Percentiles rank a stretch among this genome's conserved stretches.
phyloP scores from a whole-genome alignment of 2,888 invertebrate genomes.

The Odontocolon sp. region DNA sequence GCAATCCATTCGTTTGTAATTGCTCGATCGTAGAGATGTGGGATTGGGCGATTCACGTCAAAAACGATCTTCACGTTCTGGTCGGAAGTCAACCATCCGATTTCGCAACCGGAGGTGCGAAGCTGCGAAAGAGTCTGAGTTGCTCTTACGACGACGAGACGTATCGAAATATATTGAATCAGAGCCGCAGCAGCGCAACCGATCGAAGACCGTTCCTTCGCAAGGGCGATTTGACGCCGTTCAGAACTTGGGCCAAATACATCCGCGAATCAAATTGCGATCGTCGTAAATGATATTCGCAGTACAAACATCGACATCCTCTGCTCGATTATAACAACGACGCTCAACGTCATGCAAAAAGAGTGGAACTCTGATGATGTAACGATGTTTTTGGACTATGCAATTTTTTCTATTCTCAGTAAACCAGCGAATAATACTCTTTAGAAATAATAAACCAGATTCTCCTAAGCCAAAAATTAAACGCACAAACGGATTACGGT shows the following conservation, averaged over 20 bases:
- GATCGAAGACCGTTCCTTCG: constrained; percentile 84
- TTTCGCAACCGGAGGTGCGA: constrained; percentile 85
- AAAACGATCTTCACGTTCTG: constrained; percentile 85
- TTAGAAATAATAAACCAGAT: neutral
- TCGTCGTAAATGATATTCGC: constrained; percentile 75
- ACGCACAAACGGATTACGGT: too few species aligned
- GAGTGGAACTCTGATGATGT: constrained; percentile 61
- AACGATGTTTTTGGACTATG: constrained; percentile 1
- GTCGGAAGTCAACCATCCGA: constrained; percentile 86
- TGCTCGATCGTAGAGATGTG: constrained; percentile 87
- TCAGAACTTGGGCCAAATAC: constrained; percentile 88
- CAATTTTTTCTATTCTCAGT: neutral
- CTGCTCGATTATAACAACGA: constrained; percentile 58
- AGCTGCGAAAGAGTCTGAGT: constrained; percentile 85
- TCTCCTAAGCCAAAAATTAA: too few species aligned
- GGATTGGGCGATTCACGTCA: constrained; percentile 87
- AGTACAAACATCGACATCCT: constrained; percentile 63
- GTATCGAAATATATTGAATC: constrained; percentile 75
- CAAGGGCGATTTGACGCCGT: constrained; percentile 83
- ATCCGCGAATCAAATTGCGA: constrained; percentile 86
- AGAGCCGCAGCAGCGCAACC: constrained; percentile 82
- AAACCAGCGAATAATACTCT: neutral
- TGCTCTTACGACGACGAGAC: constrained; percentile 85
- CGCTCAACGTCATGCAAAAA: constrained; percentile 23
- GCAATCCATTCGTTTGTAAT: constrained; percentile 87